Evolutionary conservation across 2,888 invertebrate genomes (phyloP), one percentile per base, ranked within the genome.

Genomic region (Sphaeridia pumilis): DNA sequence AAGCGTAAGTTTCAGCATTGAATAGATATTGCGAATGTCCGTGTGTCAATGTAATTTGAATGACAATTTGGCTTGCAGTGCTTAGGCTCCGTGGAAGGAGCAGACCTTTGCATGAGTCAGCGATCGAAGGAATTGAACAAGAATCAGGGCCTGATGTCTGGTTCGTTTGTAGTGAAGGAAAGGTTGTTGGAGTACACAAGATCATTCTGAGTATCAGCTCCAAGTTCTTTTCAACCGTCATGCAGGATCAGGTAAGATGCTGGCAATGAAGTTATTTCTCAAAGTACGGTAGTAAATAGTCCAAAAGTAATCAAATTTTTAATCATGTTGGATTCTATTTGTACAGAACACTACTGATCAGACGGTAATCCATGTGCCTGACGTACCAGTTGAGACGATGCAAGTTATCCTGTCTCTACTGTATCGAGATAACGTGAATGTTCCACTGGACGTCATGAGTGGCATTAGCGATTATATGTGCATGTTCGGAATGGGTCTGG

Each of bases 101-200:
- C 20, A 49, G 60, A 17, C 60, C 63, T 0, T 48, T 65, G 1
- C 59, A 59, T 36, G 58, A 60, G n/a, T 45, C 52, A 1, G 61
- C 57, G 34, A 31, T 60, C 2, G 52, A 57, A 45, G 62, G 59
- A 1, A 35, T 27, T 1, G 54, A 61, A 21, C 28, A 47, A n/a
- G 63, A 61, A 3, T 51, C 54, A 21, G 61, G 59, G 46, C 44
- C 59, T 7, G 65, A 65, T 53, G 63, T 65, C 3, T 52, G 55
- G 0, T 65, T 65, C 42, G 17, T 58, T 5, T 63, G 61, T 35
- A 52, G 48, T 7, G 60, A 63, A 50, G 63, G 63, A 21, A 52
- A 54, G 20, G 49, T 61, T 21, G 5, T 38, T 7, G 35, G 43
- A 10, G 63, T 54, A 14, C 65, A 65, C 47, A 60, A 59, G 54